Evolutionary conservation across 2,888 invertebrate genomes (phyloP).

Genomic region (Eupithecia insigniata): DNA sequence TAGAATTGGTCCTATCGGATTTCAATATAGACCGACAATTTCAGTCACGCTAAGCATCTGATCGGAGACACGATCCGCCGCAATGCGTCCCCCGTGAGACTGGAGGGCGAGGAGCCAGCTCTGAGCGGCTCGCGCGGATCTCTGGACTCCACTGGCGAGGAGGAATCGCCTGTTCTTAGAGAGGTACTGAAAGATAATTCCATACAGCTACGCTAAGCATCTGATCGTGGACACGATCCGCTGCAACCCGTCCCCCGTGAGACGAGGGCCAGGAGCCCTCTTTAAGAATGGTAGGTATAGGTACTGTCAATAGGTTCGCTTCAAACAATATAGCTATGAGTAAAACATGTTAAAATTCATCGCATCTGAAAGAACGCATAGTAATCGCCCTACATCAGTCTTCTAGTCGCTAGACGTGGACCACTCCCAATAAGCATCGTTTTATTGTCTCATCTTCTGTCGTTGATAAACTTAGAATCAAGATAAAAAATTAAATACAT

Average conservation of each 20-base stretch:
- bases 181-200: conserved; percentile 47
- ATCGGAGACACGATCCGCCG: conserved; percentile 98
- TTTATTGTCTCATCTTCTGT: background rate
- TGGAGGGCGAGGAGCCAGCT: conserved; percentile 81
- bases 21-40: background rate
- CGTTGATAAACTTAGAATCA: background rate
- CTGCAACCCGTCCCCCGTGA: conserved; percentile 43
- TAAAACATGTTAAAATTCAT: conserved; percentile 63
- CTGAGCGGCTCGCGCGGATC: conserved; percentile 90
- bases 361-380: background rate
- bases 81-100: conserved; percentile 95
- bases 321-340: conserved; percentile 71
- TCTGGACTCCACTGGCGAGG: conserved; percentile 86
- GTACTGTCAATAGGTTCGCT: background rate
- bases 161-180: conserved; percentile 63
- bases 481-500: too few species aligned
- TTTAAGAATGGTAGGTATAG: conserved; percentile 79
- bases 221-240: background rate
- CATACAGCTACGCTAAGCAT: background rate
- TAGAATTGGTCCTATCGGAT: background rate
- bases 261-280: conserved; percentile 84
- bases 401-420: too few species aligned
- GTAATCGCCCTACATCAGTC: background rate
- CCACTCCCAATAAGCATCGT: too few species aligned
- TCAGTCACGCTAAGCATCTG: conserved; percentile 95